phyloP scores from a whole-genome alignment of 2,113 vertebrate genomes.

The Tachysurus fulvidraco region DNA sequence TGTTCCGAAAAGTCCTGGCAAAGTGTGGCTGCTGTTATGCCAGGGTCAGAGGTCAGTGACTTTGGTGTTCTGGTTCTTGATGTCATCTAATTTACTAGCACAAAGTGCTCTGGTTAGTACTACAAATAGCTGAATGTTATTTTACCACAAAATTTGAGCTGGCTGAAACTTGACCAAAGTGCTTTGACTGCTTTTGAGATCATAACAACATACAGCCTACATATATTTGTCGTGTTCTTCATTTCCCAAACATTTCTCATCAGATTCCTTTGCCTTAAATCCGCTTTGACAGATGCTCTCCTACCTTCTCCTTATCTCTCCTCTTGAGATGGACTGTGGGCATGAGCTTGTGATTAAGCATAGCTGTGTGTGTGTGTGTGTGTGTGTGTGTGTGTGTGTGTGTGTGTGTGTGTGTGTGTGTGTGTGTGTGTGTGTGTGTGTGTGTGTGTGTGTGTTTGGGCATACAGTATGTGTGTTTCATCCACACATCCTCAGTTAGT shows the following conservation, averaged over 20 bases:
- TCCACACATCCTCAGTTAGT: constrained; percentile 54
- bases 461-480: constrained; percentile 36
- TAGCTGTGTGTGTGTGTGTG: constrained; percentile 13
- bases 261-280: constrained; percentile 42
- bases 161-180: background rate
- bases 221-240: background rate
- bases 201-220: background rate
- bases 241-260: constrained; percentile 8
- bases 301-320: constrained; percentile 60
- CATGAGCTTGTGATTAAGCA: constrained; percentile 11
- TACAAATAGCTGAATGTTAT: background rate
- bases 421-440: constrained; percentile 30
- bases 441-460: constrained; percentile 33
- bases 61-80: background rate
- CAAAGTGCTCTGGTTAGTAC: background rate
- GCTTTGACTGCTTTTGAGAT: constrained; percentile 12
- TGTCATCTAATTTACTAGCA: background rate
- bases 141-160: background rate
- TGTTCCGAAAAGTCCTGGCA: constrained; percentile 91
- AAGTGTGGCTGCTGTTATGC: constrained; percentile 92
- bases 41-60: constrained; percentile 87
- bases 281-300: constrained; percentile 54
- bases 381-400: constrained; percentile 33
- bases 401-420: constrained; percentile 21
- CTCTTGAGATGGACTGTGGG: constrained; percentile 24